A percentile compares a stretch with the other conserved stretches of the same genome.
Evolutionary conservation across 2,797 vertebrate species (phyloP).

Genomic region (Dipus sagitta): DNA sequence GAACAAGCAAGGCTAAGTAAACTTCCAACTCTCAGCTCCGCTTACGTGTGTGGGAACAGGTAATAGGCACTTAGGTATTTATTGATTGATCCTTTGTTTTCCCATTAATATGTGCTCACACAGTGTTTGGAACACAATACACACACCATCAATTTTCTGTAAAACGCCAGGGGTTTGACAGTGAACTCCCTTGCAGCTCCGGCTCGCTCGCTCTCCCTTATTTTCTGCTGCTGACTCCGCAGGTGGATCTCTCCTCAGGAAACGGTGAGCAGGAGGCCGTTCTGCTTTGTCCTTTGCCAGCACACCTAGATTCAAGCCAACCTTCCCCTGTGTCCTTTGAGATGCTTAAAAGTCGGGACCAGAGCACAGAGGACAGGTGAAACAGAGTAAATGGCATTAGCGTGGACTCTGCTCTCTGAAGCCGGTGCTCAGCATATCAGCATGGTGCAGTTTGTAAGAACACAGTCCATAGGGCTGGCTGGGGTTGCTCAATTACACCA

Average conservation of each 20-base stretch:
- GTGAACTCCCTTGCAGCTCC: neutral
- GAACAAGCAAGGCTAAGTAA: constrained; percentile 50
- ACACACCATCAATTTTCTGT: constrained; percentile 15
- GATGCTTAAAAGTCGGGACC: neutral
- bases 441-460: neutral
- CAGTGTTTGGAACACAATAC: neutral
- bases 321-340: neutral
- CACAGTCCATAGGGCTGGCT: neutral
- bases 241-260: neutral
- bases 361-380: neutral
- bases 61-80: constrained; percentile 49
- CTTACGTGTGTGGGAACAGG: neutral
- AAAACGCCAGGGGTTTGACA: neutral
- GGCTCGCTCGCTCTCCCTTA: fast-evolving
- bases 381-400: neutral
- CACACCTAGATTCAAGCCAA: neutral
- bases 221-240: neutral
- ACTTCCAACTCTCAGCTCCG: constrained; percentile 5
- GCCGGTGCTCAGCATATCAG: neutral
- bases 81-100: constrained; percentile 57
- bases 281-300: neutral
- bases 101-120: constrained; percentile 23
- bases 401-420: neutral
- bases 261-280: neutral
- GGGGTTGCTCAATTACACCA: neutral